These are phyloP conservation scores for Myoxocephalus aenaeus DNA, from an alignment of 2,797 vertebrate genomes.

Conservation along the genomic window DNA sequence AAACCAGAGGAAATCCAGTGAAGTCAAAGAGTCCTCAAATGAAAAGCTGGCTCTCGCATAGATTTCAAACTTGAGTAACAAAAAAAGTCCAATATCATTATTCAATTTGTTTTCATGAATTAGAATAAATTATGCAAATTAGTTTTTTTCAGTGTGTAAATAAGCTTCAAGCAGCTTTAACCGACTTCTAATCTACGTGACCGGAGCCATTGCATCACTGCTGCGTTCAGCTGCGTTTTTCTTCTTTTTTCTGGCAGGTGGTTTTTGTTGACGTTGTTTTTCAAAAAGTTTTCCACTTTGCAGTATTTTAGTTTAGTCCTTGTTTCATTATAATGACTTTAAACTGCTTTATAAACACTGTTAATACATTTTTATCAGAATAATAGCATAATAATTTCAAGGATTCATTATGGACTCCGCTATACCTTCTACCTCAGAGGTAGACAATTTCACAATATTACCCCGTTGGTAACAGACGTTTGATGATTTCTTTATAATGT, in stretches of 20 bases:
- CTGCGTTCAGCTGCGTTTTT: too few species aligned
- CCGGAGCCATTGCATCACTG: too few species aligned
- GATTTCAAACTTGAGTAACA: constrained; percentile 2
- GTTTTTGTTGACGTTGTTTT: neutral
- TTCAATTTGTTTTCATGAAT: neutral
- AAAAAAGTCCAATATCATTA: neutral
- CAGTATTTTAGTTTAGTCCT: neutral
- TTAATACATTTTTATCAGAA: neutral
- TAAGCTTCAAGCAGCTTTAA: constrained; percentile 1
- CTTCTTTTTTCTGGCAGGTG: neutral
- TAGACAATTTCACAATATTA: neutral
- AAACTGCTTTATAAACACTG: neutral
- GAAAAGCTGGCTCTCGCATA: neutral
- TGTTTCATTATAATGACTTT: neutral
- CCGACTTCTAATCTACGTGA: too few species aligned
- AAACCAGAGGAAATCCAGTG: constrained; percentile 11
- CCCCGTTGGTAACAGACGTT: neutral
- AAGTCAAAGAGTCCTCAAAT: constrained; percentile 11
- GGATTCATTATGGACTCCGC: too few species aligned
- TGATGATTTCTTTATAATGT: neutral
- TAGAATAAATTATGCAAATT: neutral
- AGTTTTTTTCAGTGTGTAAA: neutral
- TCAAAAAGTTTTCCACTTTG: neutral
- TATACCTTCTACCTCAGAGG: neutral
- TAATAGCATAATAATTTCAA: neutral